Evolutionary conservation across 2,113 vertebrate genomes (phyloP).

Genomic region (Platichthys stellatus): DNA sequence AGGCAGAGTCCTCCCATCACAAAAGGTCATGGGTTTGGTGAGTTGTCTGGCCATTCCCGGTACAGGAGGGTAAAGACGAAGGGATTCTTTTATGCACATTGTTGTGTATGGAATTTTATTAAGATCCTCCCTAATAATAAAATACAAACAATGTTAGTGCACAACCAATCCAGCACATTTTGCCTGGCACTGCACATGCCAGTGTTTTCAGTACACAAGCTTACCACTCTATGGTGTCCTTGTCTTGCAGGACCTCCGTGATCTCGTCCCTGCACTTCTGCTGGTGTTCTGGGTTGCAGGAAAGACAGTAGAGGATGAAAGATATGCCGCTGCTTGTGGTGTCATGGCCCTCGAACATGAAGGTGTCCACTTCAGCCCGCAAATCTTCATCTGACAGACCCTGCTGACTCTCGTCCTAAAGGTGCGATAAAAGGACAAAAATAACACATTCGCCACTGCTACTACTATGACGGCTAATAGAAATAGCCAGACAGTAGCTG

Average conservation of each 20-base stretch:
- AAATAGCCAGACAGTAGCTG: background rate
- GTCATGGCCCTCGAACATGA: slow-evolving; percentile 94
- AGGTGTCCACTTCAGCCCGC: slow-evolving; percentile 90
- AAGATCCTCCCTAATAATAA: slow-evolving; percentile 87
- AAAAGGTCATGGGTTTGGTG: slow-evolving; percentile 87
- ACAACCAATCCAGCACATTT: background rate
- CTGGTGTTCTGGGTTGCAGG: slow-evolving; percentile 88
- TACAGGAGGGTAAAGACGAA: slow-evolving; percentile 87
- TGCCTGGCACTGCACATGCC: background rate
- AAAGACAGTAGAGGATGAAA: slow-evolving; percentile 88
- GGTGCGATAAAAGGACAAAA: background rate
- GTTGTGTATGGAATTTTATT: slow-evolving; percentile 88
- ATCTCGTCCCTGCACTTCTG: slow-evolving; percentile 87
- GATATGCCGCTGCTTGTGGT: slow-evolving; percentile 89
- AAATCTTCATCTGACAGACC: slow-evolving; percentile 87
- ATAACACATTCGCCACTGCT: background rate
- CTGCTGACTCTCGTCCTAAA: slow-evolving; percentile 84
- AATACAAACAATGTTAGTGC: background rate
- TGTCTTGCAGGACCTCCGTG: slow-evolving; percentile 74
- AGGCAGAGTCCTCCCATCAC: slow-evolving; percentile 86
- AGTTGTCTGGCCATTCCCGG: slow-evolving; percentile 81
- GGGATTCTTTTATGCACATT: slow-evolving; percentile 93
- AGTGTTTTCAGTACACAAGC: background rate
- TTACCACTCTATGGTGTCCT: slow-evolving; percentile 85
- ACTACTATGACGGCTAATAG: no score